Evolutionary conservation across 1,140 invertebrate species (phyloP), one percentile per base, ranked within the genome.

Genomic region (Cardiocondyla obscurior): DNA sequence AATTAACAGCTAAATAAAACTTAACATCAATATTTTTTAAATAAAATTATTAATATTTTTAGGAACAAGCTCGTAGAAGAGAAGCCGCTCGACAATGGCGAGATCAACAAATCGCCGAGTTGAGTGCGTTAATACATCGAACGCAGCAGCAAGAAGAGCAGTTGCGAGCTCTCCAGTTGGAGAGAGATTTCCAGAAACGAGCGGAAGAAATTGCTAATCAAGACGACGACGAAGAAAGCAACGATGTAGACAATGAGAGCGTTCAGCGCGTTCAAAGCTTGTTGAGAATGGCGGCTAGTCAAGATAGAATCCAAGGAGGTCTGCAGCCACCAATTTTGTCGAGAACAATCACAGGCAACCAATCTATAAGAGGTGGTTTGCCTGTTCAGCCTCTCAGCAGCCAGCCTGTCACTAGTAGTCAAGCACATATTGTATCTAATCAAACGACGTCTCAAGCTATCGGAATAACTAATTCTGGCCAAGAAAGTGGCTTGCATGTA

Each of bases 181-280:
- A 99, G 92, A 95, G 97, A 82, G 98, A 98, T 91, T 98, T 99
- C 91, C 97, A 98, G 87, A 95, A 97, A 49, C 94, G 98, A 57
- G 98, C 97, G 3, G 97, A 97, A 90, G 97, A 98, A 92, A 94
- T 95, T 46, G 95, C 96, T 22, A 96, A 95, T 85, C 95, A 96
- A 49, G 96, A 98, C 87, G 97, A 98, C 58, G 97, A 98, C 25
- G 96, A 96, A 46, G 96, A 94, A 30, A 92, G 92, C 19, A 94
- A 93, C 39, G 93, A 94, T 51, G 39, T 93, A 10, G 93, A 94
- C 6, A 90, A 91, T 14, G 94, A 95, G 25, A 94, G 92, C 81
- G 87, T 90, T 0, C 94, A 94, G 64, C 91, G 94, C 30, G 93
- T 95, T 42, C 95, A 95, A 58, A 94, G 93, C 2, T 83, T 95